Base-by-base conservation (phyloP, 2,888 invertebrate species). In the Dolichopus griseipennis region DNA sequence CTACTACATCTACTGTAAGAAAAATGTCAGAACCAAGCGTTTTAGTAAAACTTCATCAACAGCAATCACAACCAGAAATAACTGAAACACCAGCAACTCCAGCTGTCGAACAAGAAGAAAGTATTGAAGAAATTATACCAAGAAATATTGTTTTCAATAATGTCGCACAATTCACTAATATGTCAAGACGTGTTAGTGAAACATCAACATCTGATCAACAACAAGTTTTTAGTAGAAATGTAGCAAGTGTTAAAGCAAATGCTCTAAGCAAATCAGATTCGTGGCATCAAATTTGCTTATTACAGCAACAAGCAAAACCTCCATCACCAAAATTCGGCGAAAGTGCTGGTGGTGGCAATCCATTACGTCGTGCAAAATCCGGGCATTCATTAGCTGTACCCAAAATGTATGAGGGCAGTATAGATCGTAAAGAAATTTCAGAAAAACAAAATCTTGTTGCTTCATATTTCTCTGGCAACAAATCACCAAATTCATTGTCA, bases 351-450 rank as follows among this genome's bases (percentile, higher is more conserved):
- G 72, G 63, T 66, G 71, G 41, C 71, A 69, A 67, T 73, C 74
- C 61, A 66, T 65, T 81, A 66, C 74, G 80, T 41, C 77, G 90
- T 75, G 87, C 90, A 4, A 91, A 89, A 76, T 91, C 92, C 0
- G 90, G 90, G 75, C 90, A 91, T 75, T 84, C 88, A 63, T 82
- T 92, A 72, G 86, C 87, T 43, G 83, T 90, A 67, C 90, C 92
- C 0, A 92, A 92, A 77, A 87, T 92, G 75, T 93, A 85, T 78
- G 93, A 93, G 80, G 92, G 92, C 15, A 88, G 89, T 68, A 87
- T 91, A 75, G 83, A 85, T 10, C 87, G 86, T 72, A 87, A 88
- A 61, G 86, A 88, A 74, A 83, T 90, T 64, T 80, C 83, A n/a
- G 85, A 87, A 71, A 92, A 92, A 81, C 86, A 87, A 77, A 85